Evolutionary conservation across 2,888 invertebrate species (phyloP), one percentile per base, ranked within the genome.

Genomic region (Acleris holmiana): DNA sequence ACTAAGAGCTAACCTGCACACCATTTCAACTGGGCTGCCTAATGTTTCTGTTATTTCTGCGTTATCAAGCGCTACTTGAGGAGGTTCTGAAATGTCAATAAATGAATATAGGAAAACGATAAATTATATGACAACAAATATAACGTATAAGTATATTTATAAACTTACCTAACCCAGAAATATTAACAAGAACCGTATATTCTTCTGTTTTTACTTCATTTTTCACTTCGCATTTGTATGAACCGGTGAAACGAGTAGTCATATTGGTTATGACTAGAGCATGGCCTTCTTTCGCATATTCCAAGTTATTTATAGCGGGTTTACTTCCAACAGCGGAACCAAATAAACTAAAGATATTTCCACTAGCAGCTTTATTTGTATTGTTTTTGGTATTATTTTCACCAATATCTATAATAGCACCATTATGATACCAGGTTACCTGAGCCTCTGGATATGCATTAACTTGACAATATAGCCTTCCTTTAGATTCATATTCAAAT

Each of bases 121-220:
- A 29, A 29, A 8, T 18, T 15, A n/a, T 46, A n/a, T 25, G 10
- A 18, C 4, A 29, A 13, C 47, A 6, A n/a, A 10, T 8, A 51
- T 46, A 13, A 6, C 8, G 2, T 41, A 48, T 61, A 13, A 2
- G 0, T 15, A 13, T 29, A 13, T 51, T 1, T 18, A 1, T 44
- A 23, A n/a, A 29, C 73, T 80, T 76, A 89, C 91, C 90, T 66
- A 91, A 69, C 29, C 89, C 91, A 41, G 85, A 79, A 46, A 91
- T 83, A 25, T 67, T 68, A 2, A 90, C 75, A 0, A 50, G 25
- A 6, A 85, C 86, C 0, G 49, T 65, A 65, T 76, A 79, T 0
- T 50, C 69, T 65, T 74, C 72, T 0, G 29, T 69, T 57, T 83
- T 75, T 0, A 75, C 73, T 10, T 70, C 77, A 59, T 90, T 90